Base-by-base conservation (phyloP, 53 echinoderm and acorn worm species). In the Paracentrotus lividus region DNA sequence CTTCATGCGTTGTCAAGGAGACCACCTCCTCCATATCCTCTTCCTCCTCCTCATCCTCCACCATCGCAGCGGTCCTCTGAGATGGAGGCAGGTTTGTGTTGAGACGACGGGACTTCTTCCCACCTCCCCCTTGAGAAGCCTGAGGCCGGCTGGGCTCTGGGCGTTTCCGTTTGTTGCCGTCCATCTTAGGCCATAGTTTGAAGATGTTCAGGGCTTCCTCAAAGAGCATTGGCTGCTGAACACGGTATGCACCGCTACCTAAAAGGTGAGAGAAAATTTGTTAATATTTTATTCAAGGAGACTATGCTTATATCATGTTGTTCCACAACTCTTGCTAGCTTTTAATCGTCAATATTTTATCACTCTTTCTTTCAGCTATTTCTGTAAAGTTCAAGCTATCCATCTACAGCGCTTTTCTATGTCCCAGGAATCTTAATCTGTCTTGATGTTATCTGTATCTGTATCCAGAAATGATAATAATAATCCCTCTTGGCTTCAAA, bases 211-310 rank as follows among this genome's bases (percentile, higher is more conserved):
- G 90, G 0, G 98, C 98, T 78, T 96, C 95, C 65, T 98, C 96
- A 76, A 98, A 98, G 26, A 98, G 88, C 90, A 97, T 67, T 5
- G 97, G 98, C 94, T 98, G 98, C 21, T 97, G 94, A 8, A 98
- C 94, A 57, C 95, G 94, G 88, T 97, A 97, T 10, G 97, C 98
- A n/a, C 97, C 98, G 91, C 98, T 98, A 18, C 98, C 98, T 98
- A 86, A 27, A 0, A 42, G 78, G 49, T 38, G 18, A 77, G 49
- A 96, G 18, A 57, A 57, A 18, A 57, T 57, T 57, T 4, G 3
- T 21, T 20, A 4, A 18, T 57, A n/a, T n/a, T n/a, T n/a, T n/a
- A n/a, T n/a, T n/a, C n/a, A n/a, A n/a, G n/a, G n/a, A n/a, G n/a
- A n/a, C n/a, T n/a, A n/a, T n/a, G n/a, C n/a, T n/a, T n/a, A n/a